Evolutionary conservation across 1,140 invertebrate genomes (phyloP).

Genomic region (Lepidurus packardi): DNA sequence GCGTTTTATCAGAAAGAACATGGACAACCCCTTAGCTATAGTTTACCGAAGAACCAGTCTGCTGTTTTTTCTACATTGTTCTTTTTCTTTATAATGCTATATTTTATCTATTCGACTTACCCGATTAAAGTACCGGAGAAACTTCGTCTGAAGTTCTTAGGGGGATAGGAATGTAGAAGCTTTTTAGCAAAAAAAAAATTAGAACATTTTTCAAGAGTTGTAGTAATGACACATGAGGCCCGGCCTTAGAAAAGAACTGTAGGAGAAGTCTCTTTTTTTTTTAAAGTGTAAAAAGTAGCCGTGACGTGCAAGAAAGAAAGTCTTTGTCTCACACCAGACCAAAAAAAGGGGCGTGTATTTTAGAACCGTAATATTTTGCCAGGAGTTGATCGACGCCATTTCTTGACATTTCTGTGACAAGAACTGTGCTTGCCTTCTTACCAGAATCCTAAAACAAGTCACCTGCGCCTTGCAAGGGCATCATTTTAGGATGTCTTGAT

Average conservation of each 20-base stretch:
- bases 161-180: too few relatives aligned
- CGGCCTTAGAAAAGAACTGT: background rate
- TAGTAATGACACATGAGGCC: background rate
- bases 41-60: background rate
- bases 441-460: constrained; percentile 21
- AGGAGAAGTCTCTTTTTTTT: background rate
- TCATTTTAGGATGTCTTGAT: constrained; percentile 12
- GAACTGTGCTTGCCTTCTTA: constrained; percentile 18
- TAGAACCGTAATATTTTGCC: background rate
- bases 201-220: background rate
- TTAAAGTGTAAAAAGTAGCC: background rate
- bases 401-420: constrained; percentile 17
- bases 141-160: too few relatives aligned
- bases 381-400: background rate
- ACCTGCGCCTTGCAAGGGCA: constrained; percentile 2
- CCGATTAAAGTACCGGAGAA: background rate
- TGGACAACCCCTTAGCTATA: constrained; percentile 1
- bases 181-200: too few relatives aligned
- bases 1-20: constrained; percentile 5
- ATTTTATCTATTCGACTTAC: background rate
- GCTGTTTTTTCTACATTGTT: background rate
- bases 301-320: background rate
- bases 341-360: background rate
- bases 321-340: background rate
- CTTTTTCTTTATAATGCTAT: background rate